Evolutionary conservation across 2,888 invertebrate genomes (phyloP).

Genomic region (Brachyopa scutellaris): DNA sequence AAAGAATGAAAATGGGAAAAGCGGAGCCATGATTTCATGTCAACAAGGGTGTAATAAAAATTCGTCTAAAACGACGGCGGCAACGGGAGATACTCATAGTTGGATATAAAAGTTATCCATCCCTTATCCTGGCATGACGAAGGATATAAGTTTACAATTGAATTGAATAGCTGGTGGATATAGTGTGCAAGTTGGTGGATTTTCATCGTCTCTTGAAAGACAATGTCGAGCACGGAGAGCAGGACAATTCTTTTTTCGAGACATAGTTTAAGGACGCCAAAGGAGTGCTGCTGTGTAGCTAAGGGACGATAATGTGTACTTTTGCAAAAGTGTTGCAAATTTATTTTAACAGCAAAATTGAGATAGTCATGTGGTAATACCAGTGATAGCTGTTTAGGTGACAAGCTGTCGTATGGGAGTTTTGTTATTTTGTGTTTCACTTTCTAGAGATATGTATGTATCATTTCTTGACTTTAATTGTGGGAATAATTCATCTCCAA

Average conservation of each 20-base stretch:
- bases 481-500: too few relatives aligned
- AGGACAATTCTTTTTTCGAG: neutral
- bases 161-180: conserved; percentile 67
- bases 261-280: conserved; percentile 3
- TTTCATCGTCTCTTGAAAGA: conserved; percentile 41
- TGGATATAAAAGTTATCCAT: conserved; percentile 15
- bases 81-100: neutral
- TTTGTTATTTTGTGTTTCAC: too few relatives aligned
- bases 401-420: conserved; percentile 38
- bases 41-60: conserved; percentile 59
- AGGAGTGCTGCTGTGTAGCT: neutral
- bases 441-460: too few relatives aligned
- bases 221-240: conserved; percentile 31
- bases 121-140: neutral
- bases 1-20: conserved; percentile 48
- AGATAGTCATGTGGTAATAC: neutral
- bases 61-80: neutral
- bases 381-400: conserved; percentile 23
- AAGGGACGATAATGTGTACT: neutral
- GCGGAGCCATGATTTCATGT: conserved; percentile 47
- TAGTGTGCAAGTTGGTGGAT: conserved; percentile 55
- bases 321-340: conserved; percentile 16
- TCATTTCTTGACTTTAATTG: too few relatives aligned
- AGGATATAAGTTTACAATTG: conserved; percentile 58
- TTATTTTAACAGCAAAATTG: neutral